Evolutionary conservation across 2,113 vertebrate species (phyloP).

Genomic region (Chaetodon trifascialis): DNA sequence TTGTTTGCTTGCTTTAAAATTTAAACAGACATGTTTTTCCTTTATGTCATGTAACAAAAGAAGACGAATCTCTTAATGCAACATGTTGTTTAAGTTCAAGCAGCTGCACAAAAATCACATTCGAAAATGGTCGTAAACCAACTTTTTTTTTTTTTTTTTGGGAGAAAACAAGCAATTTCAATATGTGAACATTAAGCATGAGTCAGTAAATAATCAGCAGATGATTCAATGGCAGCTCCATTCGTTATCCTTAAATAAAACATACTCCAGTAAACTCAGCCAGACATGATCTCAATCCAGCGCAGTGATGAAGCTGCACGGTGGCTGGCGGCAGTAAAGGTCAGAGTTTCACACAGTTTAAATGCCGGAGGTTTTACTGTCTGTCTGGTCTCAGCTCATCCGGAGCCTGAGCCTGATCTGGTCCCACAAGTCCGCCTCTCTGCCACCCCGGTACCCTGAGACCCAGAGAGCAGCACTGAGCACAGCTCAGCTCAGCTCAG

Average conservation of each 20-base stretch:
- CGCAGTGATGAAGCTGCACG: background rate
- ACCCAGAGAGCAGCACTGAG: constrained; percentile 21
- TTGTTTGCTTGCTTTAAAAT: no score
- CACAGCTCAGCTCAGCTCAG: constrained; percentile 39
- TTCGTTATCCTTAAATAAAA: background rate
- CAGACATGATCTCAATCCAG: background rate
- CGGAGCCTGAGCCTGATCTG: constrained; percentile 23
- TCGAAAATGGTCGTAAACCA: no score
- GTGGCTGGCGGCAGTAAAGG: background rate
- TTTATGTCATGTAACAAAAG: no score
- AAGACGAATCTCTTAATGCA: no score
- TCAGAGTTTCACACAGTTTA: constrained; percentile 16
- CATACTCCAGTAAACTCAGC: background rate
- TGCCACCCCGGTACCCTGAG: constrained; percentile 22
- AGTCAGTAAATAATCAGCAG: no score
- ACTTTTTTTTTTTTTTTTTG: no score
- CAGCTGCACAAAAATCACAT: no score
- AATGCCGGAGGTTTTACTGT: constrained; percentile 14
- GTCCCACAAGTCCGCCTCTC: constrained; percentile 15
- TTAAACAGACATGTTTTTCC: no score
- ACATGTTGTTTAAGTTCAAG: no score
- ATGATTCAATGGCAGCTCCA: background rate
- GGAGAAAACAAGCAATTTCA: background rate
- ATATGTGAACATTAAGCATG: no score
- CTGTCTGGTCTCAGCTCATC: constrained; percentile 20